These are phyloP conservation scores for Atractosteus spatula DNA, from an alignment of 2,113 vertebrate genomes.

Conservation along the genomic window DNA sequence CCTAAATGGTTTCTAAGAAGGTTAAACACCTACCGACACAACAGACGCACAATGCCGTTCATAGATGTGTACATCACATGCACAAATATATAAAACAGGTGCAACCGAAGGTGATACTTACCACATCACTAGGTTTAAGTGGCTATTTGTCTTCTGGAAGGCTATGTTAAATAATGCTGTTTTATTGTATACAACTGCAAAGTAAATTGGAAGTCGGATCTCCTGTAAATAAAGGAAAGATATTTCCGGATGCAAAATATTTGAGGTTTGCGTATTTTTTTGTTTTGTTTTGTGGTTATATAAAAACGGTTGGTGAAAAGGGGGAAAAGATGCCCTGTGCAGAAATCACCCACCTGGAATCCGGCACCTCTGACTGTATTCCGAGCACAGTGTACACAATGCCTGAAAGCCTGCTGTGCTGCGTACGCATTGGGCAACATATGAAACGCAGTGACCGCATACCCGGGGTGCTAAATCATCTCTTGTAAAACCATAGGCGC, in stretches of 20 bases:
- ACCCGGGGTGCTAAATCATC: conserved; percentile 16
- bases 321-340: conserved; percentile 1
- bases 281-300: too few species aligned
- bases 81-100: conserved; percentile 12
- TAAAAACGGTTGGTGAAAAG: too few species aligned
- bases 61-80: neutral
- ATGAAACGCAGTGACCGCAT: conserved; percentile 12
- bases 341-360: conserved; percentile 9
- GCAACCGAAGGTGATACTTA: conserved; percentile 21
- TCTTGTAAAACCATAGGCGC: conserved; percentile 12
- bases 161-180: conserved; percentile 3
- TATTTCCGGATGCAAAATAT: neutral
- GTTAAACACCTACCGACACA: too few species aligned
- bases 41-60: too few species aligned
- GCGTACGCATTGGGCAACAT: conserved; percentile 11
- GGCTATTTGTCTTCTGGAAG: conserved; percentile 1
- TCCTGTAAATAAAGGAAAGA: neutral
- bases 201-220: conserved; percentile 6
- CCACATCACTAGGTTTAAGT: conserved; percentile 5
- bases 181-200: conserved; percentile 6
- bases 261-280: neutral
- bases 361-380: conserved; percentile 13
- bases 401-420: conserved; percentile 1
- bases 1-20: too few species aligned
- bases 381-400: conserved; percentile 11